Conservation (phyloP, 2,797 vertebrate species). For the Diplodus puntazzo region DNA sequence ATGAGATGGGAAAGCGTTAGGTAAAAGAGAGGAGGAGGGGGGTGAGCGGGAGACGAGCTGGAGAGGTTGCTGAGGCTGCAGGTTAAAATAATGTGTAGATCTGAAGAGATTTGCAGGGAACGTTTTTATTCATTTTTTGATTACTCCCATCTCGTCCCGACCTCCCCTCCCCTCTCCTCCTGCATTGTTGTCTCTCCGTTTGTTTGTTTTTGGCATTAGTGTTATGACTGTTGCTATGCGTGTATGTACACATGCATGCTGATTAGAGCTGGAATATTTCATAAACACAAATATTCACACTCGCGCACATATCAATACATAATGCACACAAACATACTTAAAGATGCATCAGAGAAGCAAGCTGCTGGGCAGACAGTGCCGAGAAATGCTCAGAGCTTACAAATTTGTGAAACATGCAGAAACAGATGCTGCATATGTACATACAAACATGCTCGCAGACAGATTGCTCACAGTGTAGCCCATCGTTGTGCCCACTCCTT, state of each 20-base stretch:
- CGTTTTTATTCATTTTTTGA: slow-evolving; percentile 93
- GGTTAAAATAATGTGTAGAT: slow-evolving; percentile 87
- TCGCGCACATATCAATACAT: slow-evolving; percentile 65
- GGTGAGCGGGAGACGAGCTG: slow-evolving; percentile 62
- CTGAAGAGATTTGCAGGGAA: slow-evolving; percentile 88
- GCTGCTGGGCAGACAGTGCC: slow-evolving; percentile 52
- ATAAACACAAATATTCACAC: slow-evolving; percentile 73
- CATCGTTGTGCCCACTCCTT: slow-evolving; percentile 36
- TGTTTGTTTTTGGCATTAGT: slow-evolving; percentile 85
- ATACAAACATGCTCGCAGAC: slow-evolving; percentile 41
- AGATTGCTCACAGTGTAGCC: slow-evolving; percentile 36
- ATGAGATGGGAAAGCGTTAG: slow-evolving; percentile 77
- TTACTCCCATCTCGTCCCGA: slow-evolving; percentile 77
- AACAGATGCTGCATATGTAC: slow-evolving; percentile 62
- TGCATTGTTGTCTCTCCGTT: slow-evolving; percentile 83
- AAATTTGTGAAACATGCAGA: slow-evolving; percentile 66
- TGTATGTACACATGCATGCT: slow-evolving; percentile 81
- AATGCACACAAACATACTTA: slow-evolving; percentile 69
- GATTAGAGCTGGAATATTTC: slow-evolving; percentile 82
- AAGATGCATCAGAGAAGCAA: slow-evolving; percentile 74
- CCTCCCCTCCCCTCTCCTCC: slow-evolving; percentile 70
- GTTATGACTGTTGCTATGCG: slow-evolving; percentile 72
- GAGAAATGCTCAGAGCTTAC: slow-evolving; percentile 73
- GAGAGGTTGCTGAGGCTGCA: slow-evolving; percentile 88
- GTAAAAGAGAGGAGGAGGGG: slow-evolving; percentile 56